Percentiles rank a stretch among this genome's conserved stretches.
phyloP scores from a whole-genome alignment of 1,140 invertebrate species.

The Heliconius himera region DNA sequence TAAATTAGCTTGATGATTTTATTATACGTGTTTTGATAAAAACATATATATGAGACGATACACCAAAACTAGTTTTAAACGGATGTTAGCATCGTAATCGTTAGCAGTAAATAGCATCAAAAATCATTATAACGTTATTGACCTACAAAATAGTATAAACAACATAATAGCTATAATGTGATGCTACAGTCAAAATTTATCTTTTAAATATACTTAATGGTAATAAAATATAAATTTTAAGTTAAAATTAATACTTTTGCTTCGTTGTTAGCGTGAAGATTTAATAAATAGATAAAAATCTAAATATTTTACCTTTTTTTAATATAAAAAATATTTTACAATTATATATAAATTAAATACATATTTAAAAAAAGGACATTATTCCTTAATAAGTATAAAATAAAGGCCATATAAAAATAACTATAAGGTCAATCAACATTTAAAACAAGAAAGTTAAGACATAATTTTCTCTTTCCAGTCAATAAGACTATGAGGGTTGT shows the following conservation, averaged over 20 bases:
- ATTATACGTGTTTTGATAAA: not conserved
- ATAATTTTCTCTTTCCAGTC: constrained; percentile 67
- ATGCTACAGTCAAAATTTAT: not conserved
- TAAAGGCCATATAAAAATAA: not conserved
- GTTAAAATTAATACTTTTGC: not conserved
- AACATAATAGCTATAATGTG: not conserved
- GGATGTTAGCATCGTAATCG: no score
- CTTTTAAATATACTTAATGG: not conserved
- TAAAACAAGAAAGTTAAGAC: not conserved
- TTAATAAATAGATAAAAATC: not conserved
- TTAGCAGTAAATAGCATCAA: not conserved
- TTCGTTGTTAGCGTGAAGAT: not conserved
- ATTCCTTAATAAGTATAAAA: not conserved
- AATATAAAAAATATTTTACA: not conserved
- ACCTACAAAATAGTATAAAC: not conserved
- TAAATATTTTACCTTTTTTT: not conserved
- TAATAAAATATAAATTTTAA: not conserved
- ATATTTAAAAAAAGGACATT: not conserved
- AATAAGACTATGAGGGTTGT: constrained; percentile 77
- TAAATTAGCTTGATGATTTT: not conserved
- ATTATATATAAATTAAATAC: not conserved
- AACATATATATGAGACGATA: not conserved
- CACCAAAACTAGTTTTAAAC: not conserved
- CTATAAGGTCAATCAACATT: not conserved
- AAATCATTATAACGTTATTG: constrained; percentile 11